A percentile compares a stretch with the other conserved stretches of the same genome.
These are phyloP conservation scores for zebrafish (Danio rerio) DNA, from an alignment of 2,113 vertebrate genomes.

Conservation along the genomic window GRCz12tu NC_133182.1:51189501-51190000, in stretches of 20 bases:
- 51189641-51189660: no score
- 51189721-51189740: no score
- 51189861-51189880: not conserved
- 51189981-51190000: conserved; percentile 75
- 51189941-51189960: conserved; percentile 94
- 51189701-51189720: no score
- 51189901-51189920: conserved; percentile 84
- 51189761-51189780: not conserved
- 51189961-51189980: conserved; percentile 97
- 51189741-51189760: not conserved
- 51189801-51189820: not conserved
- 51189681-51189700: no score
- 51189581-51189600: no score
- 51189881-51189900: not conserved
- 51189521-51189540: no score
- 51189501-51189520: no score
- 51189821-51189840: conserved; percentile 6
- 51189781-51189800: not conserved
- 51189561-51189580: no score
- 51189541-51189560: no score
- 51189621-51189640: no score
- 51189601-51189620: no score
- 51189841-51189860: conserved; percentile 18
- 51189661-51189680: no score
- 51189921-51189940: conserved; percentile 98